phyloP scores from a whole-genome alignment of 1,140 invertebrate genomes.

The Octopus bimaculoides region DNA sequence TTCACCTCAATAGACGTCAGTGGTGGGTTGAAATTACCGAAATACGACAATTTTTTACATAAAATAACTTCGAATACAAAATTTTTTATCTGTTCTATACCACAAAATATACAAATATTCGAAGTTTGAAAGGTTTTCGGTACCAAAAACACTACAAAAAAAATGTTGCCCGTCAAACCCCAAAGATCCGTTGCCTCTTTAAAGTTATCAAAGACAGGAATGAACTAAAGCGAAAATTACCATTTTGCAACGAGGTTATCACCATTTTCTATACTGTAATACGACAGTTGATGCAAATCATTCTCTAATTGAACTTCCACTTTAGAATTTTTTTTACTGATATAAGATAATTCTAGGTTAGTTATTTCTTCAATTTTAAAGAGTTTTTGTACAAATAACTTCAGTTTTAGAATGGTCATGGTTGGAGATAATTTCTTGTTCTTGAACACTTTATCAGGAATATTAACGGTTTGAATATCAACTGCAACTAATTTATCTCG shows the following conservation, averaged over 20 bases:
- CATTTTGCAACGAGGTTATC: background rate
- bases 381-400: background rate
- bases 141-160: no score
- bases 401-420: background rate
- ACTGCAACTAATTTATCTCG: background rate
- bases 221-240: background rate
- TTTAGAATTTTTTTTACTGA: background rate
- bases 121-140: no score
- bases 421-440: slow-evolving; percentile 1
- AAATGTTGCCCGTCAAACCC: no score
- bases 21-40: no score
- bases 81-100: no score
- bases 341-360: background rate
- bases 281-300: background rate
- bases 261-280: background rate
- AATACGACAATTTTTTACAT: no score
- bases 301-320: background rate
- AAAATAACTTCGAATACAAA: no score
- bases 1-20: no score
- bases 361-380: background rate
- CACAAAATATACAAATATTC: no score
- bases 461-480: background rate
- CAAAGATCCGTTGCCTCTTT: no score
- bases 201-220: no score
- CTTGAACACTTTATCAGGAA: background rate